Evolutionary conservation across 2,888 invertebrate genomes (phyloP).

Genomic region (Germaria angustata): DNA sequence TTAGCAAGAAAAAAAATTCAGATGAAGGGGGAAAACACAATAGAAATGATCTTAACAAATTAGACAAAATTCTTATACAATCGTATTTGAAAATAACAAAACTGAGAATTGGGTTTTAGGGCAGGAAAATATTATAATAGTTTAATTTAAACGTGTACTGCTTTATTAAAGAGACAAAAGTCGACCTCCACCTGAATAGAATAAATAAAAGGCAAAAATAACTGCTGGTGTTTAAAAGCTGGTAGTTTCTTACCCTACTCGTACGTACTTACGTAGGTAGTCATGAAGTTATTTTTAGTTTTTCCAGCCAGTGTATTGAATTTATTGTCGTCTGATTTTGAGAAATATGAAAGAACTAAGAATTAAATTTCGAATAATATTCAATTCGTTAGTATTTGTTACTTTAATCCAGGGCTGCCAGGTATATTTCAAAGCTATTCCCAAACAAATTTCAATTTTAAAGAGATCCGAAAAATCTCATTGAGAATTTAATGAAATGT

Average conservation of each 20-base stretch:
- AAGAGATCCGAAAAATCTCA: too few species aligned
- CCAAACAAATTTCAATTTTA: too few species aligned
- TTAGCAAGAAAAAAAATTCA: constrained; percentile 43
- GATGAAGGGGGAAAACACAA: constrained; percentile 66
- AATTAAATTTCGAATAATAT: too few species aligned
- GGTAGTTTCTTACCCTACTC: too few species aligned
- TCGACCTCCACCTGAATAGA: constrained; percentile 40
- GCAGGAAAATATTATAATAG: constrained; percentile 29
- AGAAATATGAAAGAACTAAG: too few species aligned
- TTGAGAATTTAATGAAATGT: too few species aligned
- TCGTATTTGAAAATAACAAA: constrained; percentile 53
- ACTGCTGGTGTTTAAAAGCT: neutral
- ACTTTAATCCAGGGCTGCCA: too few species aligned
- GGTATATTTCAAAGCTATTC: too few species aligned
- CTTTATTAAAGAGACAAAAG: constrained; percentile 6
- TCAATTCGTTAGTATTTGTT: too few species aligned
- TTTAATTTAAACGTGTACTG: constrained; percentile 26
- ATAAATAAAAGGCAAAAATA: neutral
- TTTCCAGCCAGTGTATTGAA: neutral
- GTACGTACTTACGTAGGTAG: neutral
- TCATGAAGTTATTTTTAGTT: neutral
- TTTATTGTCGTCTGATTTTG: too few species aligned
- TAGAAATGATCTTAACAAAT: constrained; percentile 71
- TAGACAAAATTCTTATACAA: neutral
- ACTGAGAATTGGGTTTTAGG: constrained; percentile 63